Conservation (phyloP, 2,797 vertebrate genomes). For the Helicolenus hilgendorfi region DNA sequence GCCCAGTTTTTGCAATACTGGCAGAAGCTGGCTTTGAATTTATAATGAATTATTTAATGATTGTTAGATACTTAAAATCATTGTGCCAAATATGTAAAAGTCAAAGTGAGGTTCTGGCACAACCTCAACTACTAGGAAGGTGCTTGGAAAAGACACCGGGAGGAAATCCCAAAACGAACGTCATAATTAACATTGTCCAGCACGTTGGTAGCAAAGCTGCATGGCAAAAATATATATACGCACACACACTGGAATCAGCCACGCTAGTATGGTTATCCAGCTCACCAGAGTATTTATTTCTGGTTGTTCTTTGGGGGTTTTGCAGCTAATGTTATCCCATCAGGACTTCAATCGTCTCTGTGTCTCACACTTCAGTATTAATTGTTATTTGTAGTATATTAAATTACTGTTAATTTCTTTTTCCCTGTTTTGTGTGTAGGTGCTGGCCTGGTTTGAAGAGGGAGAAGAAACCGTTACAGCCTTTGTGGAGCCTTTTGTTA, state of each 20-base stretch:
- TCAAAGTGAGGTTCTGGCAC: not conserved
- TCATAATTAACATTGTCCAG: not conserved
- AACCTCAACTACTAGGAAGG: not conserved
- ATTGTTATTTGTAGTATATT: not conserved
- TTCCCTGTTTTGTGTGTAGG: slow-evolving; percentile 85
- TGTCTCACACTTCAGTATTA: not conserved
- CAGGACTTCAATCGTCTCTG: not conserved
- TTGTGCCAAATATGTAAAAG: not conserved
- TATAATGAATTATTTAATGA: slow-evolving; percentile 36
- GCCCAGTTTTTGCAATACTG: slow-evolving; percentile 48
- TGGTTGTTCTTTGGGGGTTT: not conserved
- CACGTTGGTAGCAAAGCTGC: not conserved
- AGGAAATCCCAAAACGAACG: not conserved
- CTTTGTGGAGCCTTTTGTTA: slow-evolving; percentile 99
- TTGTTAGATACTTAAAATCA: not conserved
- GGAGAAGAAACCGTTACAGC: slow-evolving; percentile 98
- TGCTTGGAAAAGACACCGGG: not conserved
- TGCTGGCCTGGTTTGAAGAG: slow-evolving; percentile 99
- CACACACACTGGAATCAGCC: not conserved
- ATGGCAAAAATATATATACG: not conserved
- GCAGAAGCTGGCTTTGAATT: slow-evolving; percentile 21
- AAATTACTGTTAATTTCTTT: not conserved
- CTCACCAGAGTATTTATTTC: not conserved
- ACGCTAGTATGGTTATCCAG: not conserved
- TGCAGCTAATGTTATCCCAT: not conserved